phyloP scores from a whole-genome alignment of 2,113 vertebrate genomes.

The Sceloporus tristichus region DNA sequence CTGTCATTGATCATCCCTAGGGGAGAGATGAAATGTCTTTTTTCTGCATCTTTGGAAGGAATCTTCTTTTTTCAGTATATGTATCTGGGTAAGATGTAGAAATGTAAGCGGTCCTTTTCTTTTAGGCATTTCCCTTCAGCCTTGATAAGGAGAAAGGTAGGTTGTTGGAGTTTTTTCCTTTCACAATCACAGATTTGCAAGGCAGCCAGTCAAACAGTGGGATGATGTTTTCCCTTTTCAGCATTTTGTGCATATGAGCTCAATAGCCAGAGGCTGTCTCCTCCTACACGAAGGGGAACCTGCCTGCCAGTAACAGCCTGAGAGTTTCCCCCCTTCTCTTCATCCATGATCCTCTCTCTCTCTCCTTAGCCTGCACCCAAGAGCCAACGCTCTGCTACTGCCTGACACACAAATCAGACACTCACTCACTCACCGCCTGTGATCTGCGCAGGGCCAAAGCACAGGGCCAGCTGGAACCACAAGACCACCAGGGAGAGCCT shows the following conservation, averaged over 20 bases:
- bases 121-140: not conserved
- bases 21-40: not conserved
- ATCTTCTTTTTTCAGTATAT: not conserved
- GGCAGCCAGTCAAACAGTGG: slow-evolving; percentile 21
- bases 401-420: slow-evolving; percentile 49
- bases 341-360: not conserved
- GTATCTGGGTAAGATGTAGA: not conserved
- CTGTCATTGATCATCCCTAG: not conserved
- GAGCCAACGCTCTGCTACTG: not conserved
- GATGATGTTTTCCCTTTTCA: not conserved
- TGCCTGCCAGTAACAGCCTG: not conserved
- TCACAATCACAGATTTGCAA: not conserved
- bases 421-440: slow-evolving; percentile 81
- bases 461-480: slow-evolving; percentile 75
- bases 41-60: not conserved
- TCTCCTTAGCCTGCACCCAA: not conserved
- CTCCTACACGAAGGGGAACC: not conserved
- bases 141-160: not conserved
- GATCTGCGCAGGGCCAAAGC: slow-evolving; percentile 77
- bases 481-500: slow-evolving; percentile 69
- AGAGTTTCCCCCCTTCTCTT: not conserved
- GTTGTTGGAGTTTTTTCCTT: no score
- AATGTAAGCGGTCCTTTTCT: not conserved
- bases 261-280: slow-evolving; percentile 20
- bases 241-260: slow-evolving; percentile 28